A percentile compares a stretch with the other conserved stretches of the same genome.
Evolutionary conservation across 2,113 vertebrate species (phyloP).

Genomic region (Prunella fulvescens): DNA sequence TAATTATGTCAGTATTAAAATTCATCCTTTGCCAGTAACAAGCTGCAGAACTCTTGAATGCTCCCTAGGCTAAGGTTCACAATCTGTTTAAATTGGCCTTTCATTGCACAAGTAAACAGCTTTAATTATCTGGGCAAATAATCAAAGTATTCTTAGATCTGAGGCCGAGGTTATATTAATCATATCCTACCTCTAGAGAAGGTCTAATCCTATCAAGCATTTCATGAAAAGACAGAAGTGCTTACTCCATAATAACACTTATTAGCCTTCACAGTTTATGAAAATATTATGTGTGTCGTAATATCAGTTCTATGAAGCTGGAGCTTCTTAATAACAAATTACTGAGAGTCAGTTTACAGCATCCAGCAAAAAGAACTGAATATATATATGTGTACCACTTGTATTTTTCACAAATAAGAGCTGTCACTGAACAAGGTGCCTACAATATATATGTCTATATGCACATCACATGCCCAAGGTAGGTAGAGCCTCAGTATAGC

Average conservation of each 20-base stretch:
- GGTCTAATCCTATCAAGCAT: neutral
- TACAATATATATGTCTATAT: neutral
- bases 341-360: neutral
- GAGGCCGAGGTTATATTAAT: constrained; percentile 23
- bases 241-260: neutral
- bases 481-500: neutral
- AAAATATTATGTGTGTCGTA: constrained; percentile 16
- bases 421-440: neutral
- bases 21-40: constrained; percentile 31
- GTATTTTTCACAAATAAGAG: neutral
- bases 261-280: constrained; percentile 14
- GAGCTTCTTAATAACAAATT: neutral
- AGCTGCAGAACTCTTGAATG: constrained; percentile 24
- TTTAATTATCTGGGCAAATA: constrained; percentile 54
- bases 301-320: constrained; percentile 1
- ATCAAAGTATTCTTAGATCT: constrained; percentile 32
- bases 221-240: neutral
- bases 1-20: constrained; percentile 52
- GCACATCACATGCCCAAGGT: neutral
- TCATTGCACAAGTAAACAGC: constrained; percentile 34
- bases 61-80: constrained; percentile 51
- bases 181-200: constrained; percentile 37
- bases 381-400: neutral
- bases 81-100: constrained; percentile 55
- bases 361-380: neutral